Evolutionary conservation across 2,113 vertebrate species (phyloP).

Genomic region (Accipiter virgatus): DNA sequence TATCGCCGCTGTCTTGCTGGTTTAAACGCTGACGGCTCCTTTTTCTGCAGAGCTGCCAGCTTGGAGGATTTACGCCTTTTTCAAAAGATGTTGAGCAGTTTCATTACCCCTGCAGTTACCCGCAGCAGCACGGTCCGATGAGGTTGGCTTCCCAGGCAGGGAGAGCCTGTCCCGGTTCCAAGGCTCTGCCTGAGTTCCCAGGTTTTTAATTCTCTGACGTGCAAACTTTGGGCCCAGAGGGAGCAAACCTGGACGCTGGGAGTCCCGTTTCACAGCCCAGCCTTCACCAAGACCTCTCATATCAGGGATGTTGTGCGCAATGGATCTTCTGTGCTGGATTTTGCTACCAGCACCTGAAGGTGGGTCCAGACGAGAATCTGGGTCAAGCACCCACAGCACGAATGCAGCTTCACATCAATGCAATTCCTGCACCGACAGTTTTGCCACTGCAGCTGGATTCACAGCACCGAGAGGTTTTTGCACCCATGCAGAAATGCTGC

Average conservation of each 20-base stretch:
- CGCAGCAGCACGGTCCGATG: rapidly evolving
- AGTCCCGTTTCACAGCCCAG: not conserved
- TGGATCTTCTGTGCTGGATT: rapidly evolving
- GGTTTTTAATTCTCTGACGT: rapidly evolving
- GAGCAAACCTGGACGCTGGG: not conserved
- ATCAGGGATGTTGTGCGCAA: rapidly evolving
- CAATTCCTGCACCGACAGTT: not conserved
- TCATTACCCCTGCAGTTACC: not conserved
- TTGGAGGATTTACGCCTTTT: not conserved
- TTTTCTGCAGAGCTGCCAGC: not conserved
- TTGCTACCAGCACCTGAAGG: not conserved
- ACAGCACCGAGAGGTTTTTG: rapidly evolving
- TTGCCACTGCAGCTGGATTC: rapidly evolving
- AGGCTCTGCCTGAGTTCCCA: not conserved
- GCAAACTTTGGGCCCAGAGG: not conserved
- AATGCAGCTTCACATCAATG: rapidly evolving
- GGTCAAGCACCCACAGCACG: not conserved
- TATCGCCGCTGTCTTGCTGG: rapidly evolving
- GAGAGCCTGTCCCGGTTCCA: rapidly evolving
- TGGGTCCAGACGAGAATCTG: not conserved
- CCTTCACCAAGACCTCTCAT: rapidly evolving
- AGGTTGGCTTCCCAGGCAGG: rapidly evolving
- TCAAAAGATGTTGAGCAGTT: rapidly evolving
- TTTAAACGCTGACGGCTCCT: rapidly evolving
- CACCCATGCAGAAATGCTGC: rapidly evolving